phyloP scores from a whole-genome alignment of 1,140 invertebrate species.

The Ips nitidus region DNA sequence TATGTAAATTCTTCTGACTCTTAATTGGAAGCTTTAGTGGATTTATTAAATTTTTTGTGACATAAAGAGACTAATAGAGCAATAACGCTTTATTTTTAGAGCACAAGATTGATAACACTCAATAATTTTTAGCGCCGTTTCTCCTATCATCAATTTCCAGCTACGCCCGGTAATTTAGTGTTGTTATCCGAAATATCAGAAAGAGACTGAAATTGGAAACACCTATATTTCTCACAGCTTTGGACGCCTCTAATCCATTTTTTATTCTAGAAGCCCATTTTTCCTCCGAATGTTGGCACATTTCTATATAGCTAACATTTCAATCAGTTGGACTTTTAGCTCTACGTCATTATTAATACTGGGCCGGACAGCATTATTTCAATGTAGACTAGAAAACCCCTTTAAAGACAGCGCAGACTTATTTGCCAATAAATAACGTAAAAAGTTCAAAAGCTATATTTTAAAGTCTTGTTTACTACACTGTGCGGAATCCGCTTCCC shows the following conservation, averaged over 20 bases:
- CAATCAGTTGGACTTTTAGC: too few species aligned
- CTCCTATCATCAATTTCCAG: constrained; percentile 3
- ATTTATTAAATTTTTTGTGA: too few species aligned
- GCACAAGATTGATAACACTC: background rate
- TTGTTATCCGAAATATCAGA: constrained; percentile 21
- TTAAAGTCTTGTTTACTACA: constrained; percentile 27
- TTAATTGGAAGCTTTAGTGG: too few species aligned
- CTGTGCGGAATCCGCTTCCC: constrained; percentile 13
- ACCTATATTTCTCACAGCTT: constrained; percentile 23
- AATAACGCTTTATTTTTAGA: too few species aligned
- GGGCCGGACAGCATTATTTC: background rate
- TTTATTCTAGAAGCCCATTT: background rate
- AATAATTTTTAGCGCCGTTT: constrained; percentile 6
- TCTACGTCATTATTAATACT: background rate
- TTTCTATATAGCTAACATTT: too few species aligned
- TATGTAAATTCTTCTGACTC: too few species aligned
- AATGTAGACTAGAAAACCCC: constrained; percentile 6
- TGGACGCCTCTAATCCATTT: constrained; percentile 11
- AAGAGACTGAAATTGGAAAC: constrained; percentile 15
- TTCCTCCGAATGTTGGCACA: too few species aligned
- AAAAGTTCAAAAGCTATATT: constrained; percentile 19
- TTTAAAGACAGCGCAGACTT: background rate
- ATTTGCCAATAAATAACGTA: constrained; percentile 14
- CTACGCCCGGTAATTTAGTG: constrained; percentile 14
- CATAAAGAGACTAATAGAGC: too few species aligned